Evolutionary conservation across 2,888 invertebrate species (phyloP), one percentile per base, ranked within the genome.

Genomic region (Fabriciana adippe): DNA sequence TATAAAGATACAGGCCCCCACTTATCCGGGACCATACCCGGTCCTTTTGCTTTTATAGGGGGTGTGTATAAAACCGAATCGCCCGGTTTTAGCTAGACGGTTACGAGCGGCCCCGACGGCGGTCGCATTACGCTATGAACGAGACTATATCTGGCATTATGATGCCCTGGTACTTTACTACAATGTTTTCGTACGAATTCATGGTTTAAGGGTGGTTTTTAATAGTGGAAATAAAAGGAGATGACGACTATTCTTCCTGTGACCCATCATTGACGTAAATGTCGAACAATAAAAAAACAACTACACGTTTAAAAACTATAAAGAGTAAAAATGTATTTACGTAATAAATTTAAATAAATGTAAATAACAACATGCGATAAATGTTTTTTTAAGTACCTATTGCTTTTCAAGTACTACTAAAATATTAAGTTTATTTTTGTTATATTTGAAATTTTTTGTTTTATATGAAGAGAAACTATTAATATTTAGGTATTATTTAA

Each of bases 21-120:
- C 90, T 92, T 91, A 90, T 90, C 90, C 81, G 89, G 88, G 89
- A 88, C 88, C 85, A 87, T 89, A 85, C 85, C 88, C 90, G 89
- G 90, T 90, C 92, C 91, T 92, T 92, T 92, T 92, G 90, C 91
- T 92, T 92, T 92, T 92, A 92, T 91, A 88, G 91, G 90, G 92
- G 92, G 92, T 92, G 92, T 92, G 90, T 92, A 92, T 92, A 91
- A 92, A 91, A 91, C 92, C 88, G 89, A 91, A 92, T 91, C 90
- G 91, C 90, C 89, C 86, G 89, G 91, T 90, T 92, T 92, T 92
- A 92, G 91, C 91, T 90, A 87, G 90, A 89, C 88, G 81, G 90
- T 92, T 92, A 92, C 91, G 90, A 90, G 85, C 90, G 89, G 83
- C 83, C 83, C 89, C 88, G 88, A 84, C 87, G 86, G 83, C 85